Evolutionary conservation across 2,113 vertebrate species (phyloP), one percentile per base, ranked within the genome.

Genomic region (Megaceryle torquata): DNA sequence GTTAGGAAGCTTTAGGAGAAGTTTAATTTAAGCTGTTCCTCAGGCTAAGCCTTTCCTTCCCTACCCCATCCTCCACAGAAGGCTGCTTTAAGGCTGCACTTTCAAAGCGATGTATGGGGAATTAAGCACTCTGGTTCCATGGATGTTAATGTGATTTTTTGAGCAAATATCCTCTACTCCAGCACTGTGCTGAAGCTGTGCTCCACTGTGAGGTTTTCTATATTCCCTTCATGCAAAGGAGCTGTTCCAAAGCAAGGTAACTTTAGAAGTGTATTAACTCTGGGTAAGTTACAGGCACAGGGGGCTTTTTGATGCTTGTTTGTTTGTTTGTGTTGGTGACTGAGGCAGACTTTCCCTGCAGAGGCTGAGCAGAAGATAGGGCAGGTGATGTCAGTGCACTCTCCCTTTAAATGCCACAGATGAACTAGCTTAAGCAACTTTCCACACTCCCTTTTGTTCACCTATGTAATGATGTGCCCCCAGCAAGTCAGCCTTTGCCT

Each of bases 1-100:
- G 79, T 83, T 3, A 54, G 89, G 91, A 84, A 90, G 89, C 89
- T 61, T 82, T 77, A 83, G 41, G 68, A 82, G 65, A 92, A 93
- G 69, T 84, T 85, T 92, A 97, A 85, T 84, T 53, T 96, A 96
- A 97, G 95, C 92, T 39, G 15, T 91, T 96, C 93, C 93, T 93
- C 48, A 0, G 94, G 96, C 91, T 97, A 97, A 97, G 93, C 91
- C 89, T 89, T 93, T 63, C 76, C 54, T 82, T 92, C 46, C 65
- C 82, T 68, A 69, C 60, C 78, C 74, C 80, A 48, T 20, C 83
- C 77, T 86, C 25, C 60, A 31, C 53, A 2, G 5, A 78, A 88
- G 93, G 69, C 82, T 61, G 92, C 80, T 92, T 91, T 37, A 79
- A 90, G 92, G 90, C 81, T 80, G 82, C 39, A 14, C 75, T 97